phyloP scores from a whole-genome alignment of 2,797 vertebrate species.

The Melanogrammus aeglefinus region DNA sequence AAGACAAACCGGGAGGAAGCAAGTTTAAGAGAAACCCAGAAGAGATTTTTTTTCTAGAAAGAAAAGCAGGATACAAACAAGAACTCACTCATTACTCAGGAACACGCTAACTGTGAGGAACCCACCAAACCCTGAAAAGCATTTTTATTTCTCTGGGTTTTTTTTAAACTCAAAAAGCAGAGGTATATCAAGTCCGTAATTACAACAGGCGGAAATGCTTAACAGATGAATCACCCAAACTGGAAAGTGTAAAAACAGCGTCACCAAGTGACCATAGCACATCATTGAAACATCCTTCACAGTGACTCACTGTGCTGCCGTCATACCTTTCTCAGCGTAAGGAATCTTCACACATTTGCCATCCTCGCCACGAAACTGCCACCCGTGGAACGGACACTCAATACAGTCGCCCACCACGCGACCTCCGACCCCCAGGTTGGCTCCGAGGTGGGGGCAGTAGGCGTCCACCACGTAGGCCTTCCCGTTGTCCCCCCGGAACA shows the following conservation, averaged over 20 bases:
- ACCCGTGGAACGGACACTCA: constrained; percentile 83
- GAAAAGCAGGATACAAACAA: too few species aligned
- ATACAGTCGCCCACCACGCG: constrained; percentile 76
- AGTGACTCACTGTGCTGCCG: too few species aligned
- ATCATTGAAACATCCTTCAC: background rate
- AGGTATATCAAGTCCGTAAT: background rate
- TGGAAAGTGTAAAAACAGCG: background rate
- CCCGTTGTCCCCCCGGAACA: constrained; percentile 71
- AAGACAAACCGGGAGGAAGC: background rate
- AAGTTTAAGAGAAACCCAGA: background rate
- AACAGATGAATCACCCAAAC: background rate
- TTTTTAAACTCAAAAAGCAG: background rate
- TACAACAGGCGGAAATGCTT: background rate
- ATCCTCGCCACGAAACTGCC: constrained; percentile 76
- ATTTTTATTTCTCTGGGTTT: too few species aligned
- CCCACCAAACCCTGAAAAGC: too few species aligned
- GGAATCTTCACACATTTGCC: constrained; percentile 77
- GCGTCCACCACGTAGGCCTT: constrained; percentile 72
- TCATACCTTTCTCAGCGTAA: constrained; percentile 74
- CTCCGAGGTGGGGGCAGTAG: constrained; percentile 83
- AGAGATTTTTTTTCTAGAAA: too few species aligned
- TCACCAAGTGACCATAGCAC: background rate
- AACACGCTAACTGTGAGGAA: too few species aligned
- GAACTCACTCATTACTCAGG: too few species aligned
- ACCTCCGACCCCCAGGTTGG: constrained; percentile 77